phyloP scores from a whole-genome alignment of 1,140 invertebrate species.

The Maconellicoccus hirsutus region DNA sequence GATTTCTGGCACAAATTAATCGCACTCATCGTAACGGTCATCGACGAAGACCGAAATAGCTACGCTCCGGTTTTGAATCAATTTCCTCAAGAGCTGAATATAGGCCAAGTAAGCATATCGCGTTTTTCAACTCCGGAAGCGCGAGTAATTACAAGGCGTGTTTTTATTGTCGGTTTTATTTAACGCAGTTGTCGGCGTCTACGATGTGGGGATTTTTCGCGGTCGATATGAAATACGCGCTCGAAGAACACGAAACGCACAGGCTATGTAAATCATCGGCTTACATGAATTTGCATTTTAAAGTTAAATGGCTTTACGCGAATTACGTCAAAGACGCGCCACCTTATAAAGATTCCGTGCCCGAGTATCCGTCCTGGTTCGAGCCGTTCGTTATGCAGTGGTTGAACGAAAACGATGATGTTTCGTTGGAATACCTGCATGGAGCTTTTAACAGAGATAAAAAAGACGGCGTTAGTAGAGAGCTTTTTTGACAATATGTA shows the following conservation, averaged over 20 bases:
- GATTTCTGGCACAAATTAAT: constrained; percentile 99
- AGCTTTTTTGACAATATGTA: not conserved
- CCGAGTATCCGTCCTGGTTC: constrained; percentile 97
- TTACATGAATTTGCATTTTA: constrained; percentile 99
- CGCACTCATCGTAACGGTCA: constrained; percentile 93
- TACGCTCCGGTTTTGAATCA: constrained; percentile 98
- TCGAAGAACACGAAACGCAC: constrained; percentile 95
- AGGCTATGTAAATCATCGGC: constrained; percentile 92
- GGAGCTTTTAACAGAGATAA: constrained; percentile 98
- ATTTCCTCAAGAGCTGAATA: constrained; percentile 84
- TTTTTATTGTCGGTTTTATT: not conserved
- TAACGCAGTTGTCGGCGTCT: constrained; percentile 80
- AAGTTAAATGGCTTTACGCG: constrained; percentile 95
- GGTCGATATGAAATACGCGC: constrained; percentile 93
- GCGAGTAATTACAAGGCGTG: not conserved
- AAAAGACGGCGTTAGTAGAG: constrained; percentile 82
- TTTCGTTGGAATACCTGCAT: constrained; percentile 95
- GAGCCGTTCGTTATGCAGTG: constrained; percentile 99
- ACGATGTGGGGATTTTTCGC: constrained; percentile 97
- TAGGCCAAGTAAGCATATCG: constrained; percentile 54
- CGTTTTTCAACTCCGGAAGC: not conserved
- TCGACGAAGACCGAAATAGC: constrained; percentile 96
- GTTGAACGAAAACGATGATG: constrained; percentile 99
- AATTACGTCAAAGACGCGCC: constrained; percentile 98
- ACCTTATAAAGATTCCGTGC: constrained; percentile 72